These are phyloP conservation scores for Pseudorectes ferrugineus DNA, from an alignment of 2,113 vertebrate species.

Conservation along the genomic window DNA sequence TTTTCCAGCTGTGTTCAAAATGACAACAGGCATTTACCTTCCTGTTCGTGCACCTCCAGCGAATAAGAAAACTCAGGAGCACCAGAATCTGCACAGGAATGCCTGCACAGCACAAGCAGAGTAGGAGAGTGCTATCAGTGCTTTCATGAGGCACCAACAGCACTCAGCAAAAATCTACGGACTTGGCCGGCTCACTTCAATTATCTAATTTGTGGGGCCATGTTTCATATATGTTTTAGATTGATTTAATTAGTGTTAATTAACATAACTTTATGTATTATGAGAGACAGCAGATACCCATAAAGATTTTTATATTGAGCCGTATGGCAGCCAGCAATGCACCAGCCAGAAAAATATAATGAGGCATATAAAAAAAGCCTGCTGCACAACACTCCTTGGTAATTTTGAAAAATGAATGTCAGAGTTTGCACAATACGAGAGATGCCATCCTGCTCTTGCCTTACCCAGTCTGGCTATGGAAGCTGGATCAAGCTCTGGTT, in stretches of 20 bases:
- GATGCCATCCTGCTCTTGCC: neutral
- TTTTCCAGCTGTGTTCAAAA: neutral
- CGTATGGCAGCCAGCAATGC: conserved; percentile 23
- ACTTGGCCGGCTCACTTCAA: neutral
- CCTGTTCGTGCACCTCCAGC: neutral
- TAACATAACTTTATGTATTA: conserved; percentile 24
- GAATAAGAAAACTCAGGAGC: neutral
- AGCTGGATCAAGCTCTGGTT: neutral
- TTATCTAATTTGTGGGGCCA: conserved; percentile 1
- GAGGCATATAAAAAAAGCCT: conserved; percentile 24
- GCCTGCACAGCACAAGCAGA: neutral
- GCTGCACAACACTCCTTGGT: neutral
- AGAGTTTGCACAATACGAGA: neutral
- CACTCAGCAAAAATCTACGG: neutral
- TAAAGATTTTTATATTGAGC: conserved; percentile 29
- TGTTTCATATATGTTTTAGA: neutral
- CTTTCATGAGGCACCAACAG: neutral
- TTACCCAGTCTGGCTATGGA: neutral
- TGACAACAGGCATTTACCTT: neutral
- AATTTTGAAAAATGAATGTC: conserved; percentile 28
- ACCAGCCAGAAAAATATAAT: conserved; percentile 32
- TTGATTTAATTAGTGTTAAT: conserved; percentile 12
- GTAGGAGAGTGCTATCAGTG: neutral
- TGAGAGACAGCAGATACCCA: conserved; percentile 46
- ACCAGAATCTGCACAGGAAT: neutral